Base-by-base conservation (phyloP, 2,888 invertebrate species). In the Lochmaea crataegi region DNA sequence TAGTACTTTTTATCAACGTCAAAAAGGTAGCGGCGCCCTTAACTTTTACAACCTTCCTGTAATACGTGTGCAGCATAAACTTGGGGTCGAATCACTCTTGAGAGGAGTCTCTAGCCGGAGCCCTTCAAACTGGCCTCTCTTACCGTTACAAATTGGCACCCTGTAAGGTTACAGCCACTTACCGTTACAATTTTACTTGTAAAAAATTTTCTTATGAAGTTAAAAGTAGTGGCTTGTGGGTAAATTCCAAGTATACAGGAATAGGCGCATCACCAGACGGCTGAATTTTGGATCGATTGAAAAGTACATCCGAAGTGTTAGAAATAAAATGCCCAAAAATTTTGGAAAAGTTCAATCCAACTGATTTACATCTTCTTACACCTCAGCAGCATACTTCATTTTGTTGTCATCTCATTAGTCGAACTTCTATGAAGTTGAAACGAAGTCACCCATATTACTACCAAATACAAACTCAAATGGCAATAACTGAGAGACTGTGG, bases 261-360 rank as follows among this genome's bases (percentile, higher is more conserved):
- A 53, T 67, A 67, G 67, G 67, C 14, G 26, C 56, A 53, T 56
- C 32, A 9, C 67, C 67, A 41, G 67, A 67, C 42, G 67, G 26
- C 3, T 3, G 1, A 26, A 3, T 26, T 26, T 2, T 26, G 26
- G 26, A 26, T 3, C 26, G 2, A 42, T 53, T 53, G 26, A 32
- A 53, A 10, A 65, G 26, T 45, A 26, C 32, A 38, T n/a, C 56
- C 3, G 58, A 42, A n/a, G 18, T 67, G 18, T 56, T 67, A 42
- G 67, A 67, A 67, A 58, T 57, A 42, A 67, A 65, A 53, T 45
- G 65, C 38, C 67, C 67, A n/a, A 56, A 67, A 32, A 22, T 67
- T 12, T 53, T 67, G 5, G 41, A 58, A 57, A 58, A 67, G 41
- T 67, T 32, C 5, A 58, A 42, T 58, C 67, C 67, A 22, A 67